A percentile compares a stretch with the other conserved stretches of the same genome.
Conservation (phyloP, 2,797 vertebrate species). For the Chrysolophus pictus region DNA sequence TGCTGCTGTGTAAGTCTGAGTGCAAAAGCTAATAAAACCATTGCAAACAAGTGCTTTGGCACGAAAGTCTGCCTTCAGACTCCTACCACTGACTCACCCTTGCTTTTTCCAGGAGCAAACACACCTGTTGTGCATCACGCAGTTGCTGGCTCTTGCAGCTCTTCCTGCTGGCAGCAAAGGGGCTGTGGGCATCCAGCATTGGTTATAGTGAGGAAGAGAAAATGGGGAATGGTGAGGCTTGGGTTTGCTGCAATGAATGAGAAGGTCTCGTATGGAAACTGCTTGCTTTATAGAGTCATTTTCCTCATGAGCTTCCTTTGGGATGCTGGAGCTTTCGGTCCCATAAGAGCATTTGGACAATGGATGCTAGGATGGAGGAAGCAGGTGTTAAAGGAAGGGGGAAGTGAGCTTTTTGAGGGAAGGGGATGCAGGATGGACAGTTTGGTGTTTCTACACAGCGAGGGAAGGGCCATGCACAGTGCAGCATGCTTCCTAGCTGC, state of each 20-base stretch:
- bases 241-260: background rate
- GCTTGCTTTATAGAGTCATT: background rate
- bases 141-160: constrained; percentile 26
- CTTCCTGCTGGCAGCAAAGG: background rate
- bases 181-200: rapidly evolving
- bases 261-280: background rate
- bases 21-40: constrained; percentile 38
- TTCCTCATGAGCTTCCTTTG: constrained; percentile 58
- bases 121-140: background rate
- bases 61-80: background rate
- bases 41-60: constrained; percentile 45
- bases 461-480: background rate
- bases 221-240: background rate
- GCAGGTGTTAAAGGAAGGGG: constrained; percentile 51
- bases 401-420: constrained; percentile 5
- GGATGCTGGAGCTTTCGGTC: constrained; percentile 14
- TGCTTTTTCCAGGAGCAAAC: constrained; percentile 7
- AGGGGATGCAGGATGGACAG: constrained; percentile 6
- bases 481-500: background rate
- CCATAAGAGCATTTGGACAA: constrained; percentile 27
- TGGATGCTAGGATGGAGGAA: constrained; percentile 41
- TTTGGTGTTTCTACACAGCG: background rate
- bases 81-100: constrained; percentile 40
- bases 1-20: constrained; percentile 3
- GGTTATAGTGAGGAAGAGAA: background rate